Base-by-base conservation (phyloP, 1,140 invertebrate genomes). In the Drosophila repletoides region DNA sequence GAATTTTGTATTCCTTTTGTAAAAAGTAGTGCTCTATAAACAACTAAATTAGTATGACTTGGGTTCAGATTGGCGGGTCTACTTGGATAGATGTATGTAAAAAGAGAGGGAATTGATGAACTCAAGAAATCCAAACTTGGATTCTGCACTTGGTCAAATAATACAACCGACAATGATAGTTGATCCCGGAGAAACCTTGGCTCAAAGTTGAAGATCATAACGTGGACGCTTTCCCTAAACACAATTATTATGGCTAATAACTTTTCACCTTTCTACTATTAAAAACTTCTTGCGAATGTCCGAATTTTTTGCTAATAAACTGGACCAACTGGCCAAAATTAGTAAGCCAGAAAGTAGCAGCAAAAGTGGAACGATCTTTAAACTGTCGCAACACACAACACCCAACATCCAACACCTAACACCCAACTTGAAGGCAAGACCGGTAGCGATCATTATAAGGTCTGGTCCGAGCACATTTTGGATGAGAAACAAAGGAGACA, bases 361-460 rank as follows among this genome's bases (percentile, higher is more conserved):
- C 33, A 51, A 48, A 79, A 51, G 52, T 65, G 64, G 21, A 53
- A 67, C 36, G 73, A 83, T 73, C 77, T 81, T 48, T 73, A 73
- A 83, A 41, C 65, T 60, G 41, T 17, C 6, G 21, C 15, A 19
- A 40, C 31, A 49, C 40, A 24, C 22, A 28, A 51, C 40, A 49
- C 22, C 21, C 14, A 38, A 24, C 43, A 28, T n/a, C 29, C 5
- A 61, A 36, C 45, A 52, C 40, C 58, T 14, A 55, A 41, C 10
- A 19, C 5, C 51, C 24, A 38, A 55, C n/a, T n/a, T n/a, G 34
- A 76, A 34, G 36, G 21, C 15, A 84, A 83, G 60, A 77, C 79
- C 79, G 31, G 79, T 84, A 70, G 79, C 77, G 43, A 49, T 73
- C 59, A 81, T 73, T 73, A 73, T 40, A 15, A 36, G 15, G 12